A percentile compares a stretch with the other conserved stretches of the same genome.
Evolutionary conservation across 2,888 invertebrate genomes (phyloP).

Genomic region (Suillia variegata): DNA sequence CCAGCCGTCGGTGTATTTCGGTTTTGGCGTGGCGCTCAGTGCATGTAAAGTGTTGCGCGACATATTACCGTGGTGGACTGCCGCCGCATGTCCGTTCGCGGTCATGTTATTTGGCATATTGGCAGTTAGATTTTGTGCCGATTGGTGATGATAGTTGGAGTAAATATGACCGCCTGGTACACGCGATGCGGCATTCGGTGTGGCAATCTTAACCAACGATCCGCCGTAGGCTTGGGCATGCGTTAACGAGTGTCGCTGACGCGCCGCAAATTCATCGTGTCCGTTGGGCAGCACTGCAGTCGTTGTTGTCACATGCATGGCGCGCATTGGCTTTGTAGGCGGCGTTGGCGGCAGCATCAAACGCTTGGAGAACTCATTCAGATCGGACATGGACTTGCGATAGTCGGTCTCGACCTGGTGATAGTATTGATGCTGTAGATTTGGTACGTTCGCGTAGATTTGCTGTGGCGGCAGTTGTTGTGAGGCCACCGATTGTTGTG

Average conservation of each 20-base stretch:
- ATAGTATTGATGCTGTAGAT: constrained; percentile 47
- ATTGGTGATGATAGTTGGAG: constrained; percentile 48
- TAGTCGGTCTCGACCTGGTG: constrained; percentile 62
- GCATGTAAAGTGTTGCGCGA: constrained; percentile 72
- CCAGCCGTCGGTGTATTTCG: constrained; percentile 69
- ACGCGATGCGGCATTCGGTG: constrained; percentile 35
- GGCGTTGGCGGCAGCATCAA: constrained; percentile 59
- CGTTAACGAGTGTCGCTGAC: constrained; percentile 38
- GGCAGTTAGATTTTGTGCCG: constrained; percentile 44
- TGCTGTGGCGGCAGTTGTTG: constrained; percentile 35
- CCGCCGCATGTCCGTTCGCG: constrained; percentile 1
- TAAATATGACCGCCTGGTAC: constrained; percentile 13
- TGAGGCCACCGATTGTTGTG: constrained; percentile 36
- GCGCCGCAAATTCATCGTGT: constrained; percentile 37
- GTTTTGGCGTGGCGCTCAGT: constrained; percentile 78
- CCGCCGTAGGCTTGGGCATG: constrained; percentile 37
- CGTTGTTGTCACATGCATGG: constrained; percentile 46
- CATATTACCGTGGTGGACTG: constrained; percentile 64
- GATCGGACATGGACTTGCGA: constrained; percentile 67
- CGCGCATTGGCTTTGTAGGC: constrained; percentile 65
- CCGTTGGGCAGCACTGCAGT: no score
- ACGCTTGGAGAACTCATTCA: constrained; percentile 62
- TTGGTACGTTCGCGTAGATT: constrained; percentile 50
- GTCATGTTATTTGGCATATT: constrained; percentile 6
- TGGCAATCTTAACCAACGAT: constrained; percentile 53